A percentile compares a stretch with the other conserved stretches of the same genome.
phyloP scores from a whole-genome alignment of 2,888 invertebrate species.

The Dasypogon diadema region DNA sequence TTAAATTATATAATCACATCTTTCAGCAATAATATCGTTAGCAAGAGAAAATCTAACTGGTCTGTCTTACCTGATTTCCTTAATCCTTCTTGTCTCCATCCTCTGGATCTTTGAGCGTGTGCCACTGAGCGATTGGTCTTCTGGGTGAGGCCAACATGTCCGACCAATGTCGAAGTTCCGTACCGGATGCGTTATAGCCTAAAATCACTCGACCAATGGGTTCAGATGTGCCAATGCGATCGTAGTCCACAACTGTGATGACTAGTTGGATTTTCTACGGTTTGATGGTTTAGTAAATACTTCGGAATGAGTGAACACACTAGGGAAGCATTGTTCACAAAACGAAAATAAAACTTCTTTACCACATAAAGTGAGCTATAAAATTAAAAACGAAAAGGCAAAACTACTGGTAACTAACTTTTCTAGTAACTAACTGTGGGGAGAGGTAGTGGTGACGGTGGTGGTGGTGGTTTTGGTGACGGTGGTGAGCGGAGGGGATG shows the following conservation, averaged over 20 bases:
- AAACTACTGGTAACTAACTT: constrained; percentile 12
- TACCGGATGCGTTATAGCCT: constrained; percentile 97
- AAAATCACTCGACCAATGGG: constrained; percentile 98
- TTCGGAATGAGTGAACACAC: not conserved
- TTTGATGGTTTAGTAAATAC: constrained; percentile 18
- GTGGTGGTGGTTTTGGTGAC: not conserved
- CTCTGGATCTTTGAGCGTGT: constrained; percentile 97
- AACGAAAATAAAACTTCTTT: constrained; percentile 12
- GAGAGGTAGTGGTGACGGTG: too few relatives aligned
- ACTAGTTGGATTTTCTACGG: constrained; percentile 97
- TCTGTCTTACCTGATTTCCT: constrained; percentile 34
- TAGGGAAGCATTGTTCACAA: constrained; percentile 14
- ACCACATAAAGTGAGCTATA: constrained; percentile 39
- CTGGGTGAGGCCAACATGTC: constrained; percentile 99
- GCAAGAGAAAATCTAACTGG: too few relatives aligned
- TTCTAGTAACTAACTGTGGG: constrained; percentile 29
- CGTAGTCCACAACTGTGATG: constrained; percentile 99
- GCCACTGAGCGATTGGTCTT: constrained; percentile 99
- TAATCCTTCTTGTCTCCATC: constrained; percentile 71
- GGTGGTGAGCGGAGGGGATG: constrained; percentile 15
- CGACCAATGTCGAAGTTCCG: constrained; percentile 99
- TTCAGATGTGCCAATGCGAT: constrained; percentile 99
- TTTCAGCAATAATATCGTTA: too few relatives aligned
- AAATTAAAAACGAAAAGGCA: constrained; percentile 24
- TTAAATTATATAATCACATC: too few relatives aligned